Evolutionary conservation across 37 sponge, comb jelly and placozoan species (phyloP).

Genomic region (Mnemiopsis leidyi): DNA sequence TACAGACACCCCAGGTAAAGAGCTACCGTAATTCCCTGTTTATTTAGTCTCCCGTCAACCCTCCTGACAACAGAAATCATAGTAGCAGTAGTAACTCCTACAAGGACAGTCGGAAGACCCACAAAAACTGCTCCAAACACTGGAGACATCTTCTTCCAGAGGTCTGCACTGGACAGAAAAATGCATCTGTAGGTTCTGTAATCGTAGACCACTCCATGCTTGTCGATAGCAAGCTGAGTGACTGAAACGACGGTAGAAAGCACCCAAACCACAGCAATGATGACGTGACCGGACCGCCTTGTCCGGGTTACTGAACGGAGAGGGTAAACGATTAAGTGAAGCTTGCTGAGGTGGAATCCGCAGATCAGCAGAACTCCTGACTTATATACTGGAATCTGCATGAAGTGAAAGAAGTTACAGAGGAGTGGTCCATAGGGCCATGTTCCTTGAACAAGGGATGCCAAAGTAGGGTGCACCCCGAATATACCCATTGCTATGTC

Average conservation of each 20-base stretch:
- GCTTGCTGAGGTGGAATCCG: slow-evolving; percentile 42
- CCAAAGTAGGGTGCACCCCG: background rate
- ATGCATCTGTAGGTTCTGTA: slow-evolving; percentile 7
- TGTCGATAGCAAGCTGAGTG: background rate
- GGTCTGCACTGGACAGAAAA: background rate
- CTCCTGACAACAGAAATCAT: background rate
- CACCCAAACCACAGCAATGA: background rate
- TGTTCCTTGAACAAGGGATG: background rate
- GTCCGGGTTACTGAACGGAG: background rate
- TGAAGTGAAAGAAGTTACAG: background rate
- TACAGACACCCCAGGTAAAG: background rate
- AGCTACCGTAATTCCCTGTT: background rate
- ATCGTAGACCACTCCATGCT: background rate
- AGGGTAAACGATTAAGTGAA: background rate
- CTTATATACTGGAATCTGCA: background rate
- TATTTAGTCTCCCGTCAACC: background rate
- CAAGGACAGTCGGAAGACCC: background rate
- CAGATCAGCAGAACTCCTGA: slow-evolving; percentile 1
- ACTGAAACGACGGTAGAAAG: background rate
- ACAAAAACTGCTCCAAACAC: background rate
- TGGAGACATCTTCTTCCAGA: slow-evolving; percentile 1
- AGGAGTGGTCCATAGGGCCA: slow-evolving; percentile 1
- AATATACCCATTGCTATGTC: background rate
- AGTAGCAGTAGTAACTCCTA: background rate
- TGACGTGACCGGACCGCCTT: background rate